A percentile compares a stretch with the other conserved stretches of the same genome.
Evolutionary conservation across 2,797 vertebrate species (phyloP).

Genomic region (Anguilla marmorata): DNA sequence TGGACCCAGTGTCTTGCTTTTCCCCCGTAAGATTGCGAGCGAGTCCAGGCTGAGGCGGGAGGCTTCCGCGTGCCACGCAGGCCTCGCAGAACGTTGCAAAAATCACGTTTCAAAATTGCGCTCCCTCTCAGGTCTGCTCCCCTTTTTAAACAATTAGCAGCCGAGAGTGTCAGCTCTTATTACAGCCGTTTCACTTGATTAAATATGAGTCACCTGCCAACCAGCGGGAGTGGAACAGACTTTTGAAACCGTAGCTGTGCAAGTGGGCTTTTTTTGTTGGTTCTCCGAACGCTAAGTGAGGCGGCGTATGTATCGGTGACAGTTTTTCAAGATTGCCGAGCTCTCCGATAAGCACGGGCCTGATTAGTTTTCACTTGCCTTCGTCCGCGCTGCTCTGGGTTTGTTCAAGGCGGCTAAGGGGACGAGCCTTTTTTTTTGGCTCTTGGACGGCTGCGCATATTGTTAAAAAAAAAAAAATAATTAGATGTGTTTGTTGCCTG

Average conservation of each 20-base stretch:
- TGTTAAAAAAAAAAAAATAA: conserved; percentile 31
- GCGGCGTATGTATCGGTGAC: neutral
- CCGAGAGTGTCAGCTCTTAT: neutral
- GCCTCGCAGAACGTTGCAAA: neutral
- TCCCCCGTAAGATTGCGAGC: conserved; percentile 1
- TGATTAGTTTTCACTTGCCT: neutral
- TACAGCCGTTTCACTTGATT: conserved; percentile 1
- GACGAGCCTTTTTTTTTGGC: conserved; percentile 25
- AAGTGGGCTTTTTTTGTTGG: neutral
- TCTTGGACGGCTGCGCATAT: conserved; percentile 16
- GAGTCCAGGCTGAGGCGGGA: conserved; percentile 17
- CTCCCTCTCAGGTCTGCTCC: conserved; percentile 9
- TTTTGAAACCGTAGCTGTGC: conserved; percentile 19
- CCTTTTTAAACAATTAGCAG: conserved; percentile 24
- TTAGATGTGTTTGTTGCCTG: conserved; percentile 38
- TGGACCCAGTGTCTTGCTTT: conserved; percentile 25
- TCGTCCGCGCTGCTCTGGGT: neutral
- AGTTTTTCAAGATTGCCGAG: neutral
- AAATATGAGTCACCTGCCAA: conserved; percentile 29
- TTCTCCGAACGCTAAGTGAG: neutral
- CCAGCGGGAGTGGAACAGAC: neutral
- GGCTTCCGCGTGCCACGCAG: neutral
- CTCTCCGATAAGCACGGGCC: neutral
- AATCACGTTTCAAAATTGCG: neutral
- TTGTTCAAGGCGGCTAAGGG: conserved; percentile 11